A percentile compares a stretch with the other conserved stretches of the same genome.
Conservation (phyloP, 2,797 vertebrate genomes). For the Mallotus villosus region DNA sequence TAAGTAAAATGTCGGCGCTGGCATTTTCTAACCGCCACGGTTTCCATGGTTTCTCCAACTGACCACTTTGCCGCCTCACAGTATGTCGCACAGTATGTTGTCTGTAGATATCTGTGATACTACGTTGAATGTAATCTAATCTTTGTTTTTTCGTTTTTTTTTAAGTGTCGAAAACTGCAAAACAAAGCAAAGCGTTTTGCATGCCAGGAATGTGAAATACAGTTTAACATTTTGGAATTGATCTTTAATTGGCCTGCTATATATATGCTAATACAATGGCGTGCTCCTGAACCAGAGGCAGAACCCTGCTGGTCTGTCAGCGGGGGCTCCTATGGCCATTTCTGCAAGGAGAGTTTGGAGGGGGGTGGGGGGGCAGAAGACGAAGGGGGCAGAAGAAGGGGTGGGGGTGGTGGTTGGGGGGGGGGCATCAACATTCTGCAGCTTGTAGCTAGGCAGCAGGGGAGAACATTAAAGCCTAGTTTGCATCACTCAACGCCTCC, state of each 20-base stretch:
- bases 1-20: slow-evolving; percentile 20
- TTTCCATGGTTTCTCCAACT: no score
- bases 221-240: slow-evolving; percentile 29
- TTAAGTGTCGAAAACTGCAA: no score
- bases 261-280: slow-evolving; percentile 34
- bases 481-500: slow-evolving; percentile 78
- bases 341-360: slow-evolving; percentile 29
- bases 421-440: slow-evolving; percentile 60
- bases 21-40: no score
- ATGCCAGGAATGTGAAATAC: background rate
- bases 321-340: slow-evolving; percentile 54
- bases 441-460: slow-evolving; percentile 72
- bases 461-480: slow-evolving; percentile 76
- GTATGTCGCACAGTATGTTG: no score
- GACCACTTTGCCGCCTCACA: no score
- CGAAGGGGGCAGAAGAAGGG: no score
- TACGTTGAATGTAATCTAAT: no score
- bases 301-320: slow-evolving; percentile 44
- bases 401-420: background rate
- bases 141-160: no score
- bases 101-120: no score
- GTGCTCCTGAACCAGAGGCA: slow-evolving; percentile 33
- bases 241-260: slow-evolving; percentile 36
- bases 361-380: background rate
- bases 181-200: background rate